Evolutionary conservation across 2,888 invertebrate species (phyloP), one percentile per base, ranked within the genome.

Genomic region (Nomada goodeniana): DNA sequence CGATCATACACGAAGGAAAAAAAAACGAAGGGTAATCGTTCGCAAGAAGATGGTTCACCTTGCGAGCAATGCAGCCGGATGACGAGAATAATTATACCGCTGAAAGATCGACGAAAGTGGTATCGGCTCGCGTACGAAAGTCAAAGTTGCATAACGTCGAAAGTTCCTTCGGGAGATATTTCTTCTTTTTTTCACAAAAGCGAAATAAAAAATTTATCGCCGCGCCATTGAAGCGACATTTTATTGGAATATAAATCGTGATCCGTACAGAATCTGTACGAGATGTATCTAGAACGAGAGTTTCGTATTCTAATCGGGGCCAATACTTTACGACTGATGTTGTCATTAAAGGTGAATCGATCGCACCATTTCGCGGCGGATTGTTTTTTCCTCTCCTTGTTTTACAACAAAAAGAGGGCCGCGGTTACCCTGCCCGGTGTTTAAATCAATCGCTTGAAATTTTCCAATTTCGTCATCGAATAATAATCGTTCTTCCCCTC

Each of bases 71-170:
- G 36, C 44, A 15, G 9, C 13, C 13, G 42, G 44, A 36, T 23
- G 23, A 44, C 18, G 5, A 18, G 44, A 59, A 44, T 11, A 57
- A 73, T 70, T 59, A 29, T 67, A n/a, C 68, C 1, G 23, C n/a
- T 5, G 9, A 20, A 36, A 63, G 59, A 78, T 76, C 70, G 73
- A 78, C 60, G 76, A 82, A 85, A 74, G 79, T 47, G 74, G 59
- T 75, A 81, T 81, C 75, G 67, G 72, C 77, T 72, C 55, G 64
- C 44, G 80, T 71, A 77, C 47, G 83, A 84, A 84, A 83, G 84
- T 75, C 10, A 36, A 29, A 44, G 50, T 84, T 83, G 73, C 71
- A 20, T 53, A 82, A 84, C 70, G 71, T 77, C 68, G 82, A 85
- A 85, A 85, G 77, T 85, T 68, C 52, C 42, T 36, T 59, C 60